Evolutionary conservation across 2,113 vertebrate species (phyloP).

Genomic region (Hipposideros armiger): DNA sequence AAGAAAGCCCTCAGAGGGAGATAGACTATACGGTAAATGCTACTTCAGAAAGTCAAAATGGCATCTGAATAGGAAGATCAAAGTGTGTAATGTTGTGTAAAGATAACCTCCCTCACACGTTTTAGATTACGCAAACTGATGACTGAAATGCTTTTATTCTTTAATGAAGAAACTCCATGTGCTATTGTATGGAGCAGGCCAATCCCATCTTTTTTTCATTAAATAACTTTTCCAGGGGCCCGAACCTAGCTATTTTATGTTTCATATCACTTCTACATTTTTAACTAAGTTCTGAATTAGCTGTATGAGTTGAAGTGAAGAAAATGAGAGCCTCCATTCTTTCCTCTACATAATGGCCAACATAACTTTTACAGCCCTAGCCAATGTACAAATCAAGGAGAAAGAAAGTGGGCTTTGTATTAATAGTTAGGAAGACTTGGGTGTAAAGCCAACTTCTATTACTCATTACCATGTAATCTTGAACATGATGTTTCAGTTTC

Average conservation of each 20-base stretch:
- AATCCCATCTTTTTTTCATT: background rate
- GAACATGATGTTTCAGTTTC: background rate
- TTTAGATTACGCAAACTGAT: slow-evolving; percentile 31
- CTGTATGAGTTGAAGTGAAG: background rate
- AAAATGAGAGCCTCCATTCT: background rate
- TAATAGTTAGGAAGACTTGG: background rate
- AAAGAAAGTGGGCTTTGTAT: background rate
- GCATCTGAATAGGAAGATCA: slow-evolving; percentile 48
- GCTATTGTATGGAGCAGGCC: background rate
- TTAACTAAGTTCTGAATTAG: slow-evolving; percentile 33
- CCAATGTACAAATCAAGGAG: background rate
- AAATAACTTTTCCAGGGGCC: background rate
- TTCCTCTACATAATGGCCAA: background rate
- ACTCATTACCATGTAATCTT: background rate
- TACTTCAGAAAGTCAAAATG: slow-evolving; percentile 68
- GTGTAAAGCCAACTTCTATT: background rate
- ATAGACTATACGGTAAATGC: slow-evolving; percentile 43
- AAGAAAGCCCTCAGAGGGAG: slow-evolving; percentile 69
- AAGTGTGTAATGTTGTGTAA: slow-evolving; percentile 30
- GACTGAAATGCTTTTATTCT: slow-evolving; percentile 35
- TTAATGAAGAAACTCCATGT: slow-evolving; percentile 37
- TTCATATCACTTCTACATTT: slow-evolving; percentile 15
- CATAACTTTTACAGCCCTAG: background rate
- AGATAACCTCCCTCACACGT: background rate
- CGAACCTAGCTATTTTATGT: background rate